Evolutionary conservation across 2,113 vertebrate species (phyloP), one percentile per base, ranked within the genome.

Genomic region (Actinemys pallida): DNA sequence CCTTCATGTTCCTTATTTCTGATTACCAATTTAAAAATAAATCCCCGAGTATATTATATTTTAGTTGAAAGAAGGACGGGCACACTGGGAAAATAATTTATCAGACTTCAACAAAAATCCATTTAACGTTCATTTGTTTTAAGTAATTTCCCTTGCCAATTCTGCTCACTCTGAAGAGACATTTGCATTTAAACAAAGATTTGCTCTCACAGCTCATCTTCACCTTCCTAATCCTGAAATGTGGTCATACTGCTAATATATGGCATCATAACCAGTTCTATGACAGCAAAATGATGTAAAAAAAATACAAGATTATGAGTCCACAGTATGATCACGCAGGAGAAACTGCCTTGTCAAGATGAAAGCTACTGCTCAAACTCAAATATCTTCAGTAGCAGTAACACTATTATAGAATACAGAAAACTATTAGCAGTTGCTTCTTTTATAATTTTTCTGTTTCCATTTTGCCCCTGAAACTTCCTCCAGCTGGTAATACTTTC

Each of bases 91-190:
- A 97, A 96, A 96, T 95, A 96, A 96, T 96, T 94, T 96, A 97
- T 96, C 95, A 94, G 94, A 86, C 94, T 95, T 90, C 86, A 96
- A 96, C 94, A 97, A 95, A 96, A 96, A 94, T 93, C 96, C 95
- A 94, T 93, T 97, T 97, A 95, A 97, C 88, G 97, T 97, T 45
- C 84, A 96, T 87, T 92, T 29, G 0, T 91, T 95, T 96, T 81
- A 95, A 93, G 80, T 94, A 84, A 95, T 96, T 96, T 96, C 94
- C 94, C 94, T 94, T 93, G 96, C 86, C 96, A 97, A 96, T 96
- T 95, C 92, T 80, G 75, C 92, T 97, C 91, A 97, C 96, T 97
- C 93, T 31, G 76, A 84, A 86, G 80, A 95, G 91, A 95, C 93
- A 93, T 19, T 90, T 91, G 92, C 93, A 90, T 96, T 97, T 94